Evolutionary conservation across 2,113 vertebrate genomes (phyloP), one percentile per base, ranked within the genome.

Genomic region (Athene noctua): DNA sequence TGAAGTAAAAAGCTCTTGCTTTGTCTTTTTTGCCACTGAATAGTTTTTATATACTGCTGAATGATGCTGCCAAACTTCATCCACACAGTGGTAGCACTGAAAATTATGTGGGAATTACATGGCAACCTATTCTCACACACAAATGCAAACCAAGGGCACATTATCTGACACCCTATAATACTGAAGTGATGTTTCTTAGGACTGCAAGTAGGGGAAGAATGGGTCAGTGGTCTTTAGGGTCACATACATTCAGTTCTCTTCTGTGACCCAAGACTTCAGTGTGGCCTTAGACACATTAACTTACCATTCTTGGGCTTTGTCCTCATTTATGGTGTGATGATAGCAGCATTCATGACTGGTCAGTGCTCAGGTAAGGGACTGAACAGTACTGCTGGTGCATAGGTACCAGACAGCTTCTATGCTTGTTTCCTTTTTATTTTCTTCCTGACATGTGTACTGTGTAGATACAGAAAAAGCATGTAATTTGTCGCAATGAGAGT

Each of bases 81-180:
- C 8, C 62, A 47, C 25, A 23, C 17, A 15, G 4, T 15, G 36
- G 3, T 47, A 42, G 10, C 30, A 46, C 59, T 42, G n/a, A 62
- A 78, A 80, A 66, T 62, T 21, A 32, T 44, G 13, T 27, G n/a
- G 9, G 34, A 65, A 4, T 66, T 68, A 61, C 38, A 70, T 11
- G 15, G 30, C 10, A 34, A 17, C 32, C 86, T 80, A 32, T 80
- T 72, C 44, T 92, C 21, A 26, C 7, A 6, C 3, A 23, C 3
- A 16, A 0, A 2, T 16, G 10, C 46, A 74, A 18, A 51, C 13
- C 0, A 3, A 22, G 11, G 7, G 11, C 9, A 6, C 1, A 4
- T 55, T 32, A 63, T 15, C 42, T 46, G 61, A 42, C 5, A 42
- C 6, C 15, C 6, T 8, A 13, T 58, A 46, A 42, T 3, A 10